phyloP scores from a whole-genome alignment of 2,888 invertebrate genomes.

The Catocala fraxini region DNA sequence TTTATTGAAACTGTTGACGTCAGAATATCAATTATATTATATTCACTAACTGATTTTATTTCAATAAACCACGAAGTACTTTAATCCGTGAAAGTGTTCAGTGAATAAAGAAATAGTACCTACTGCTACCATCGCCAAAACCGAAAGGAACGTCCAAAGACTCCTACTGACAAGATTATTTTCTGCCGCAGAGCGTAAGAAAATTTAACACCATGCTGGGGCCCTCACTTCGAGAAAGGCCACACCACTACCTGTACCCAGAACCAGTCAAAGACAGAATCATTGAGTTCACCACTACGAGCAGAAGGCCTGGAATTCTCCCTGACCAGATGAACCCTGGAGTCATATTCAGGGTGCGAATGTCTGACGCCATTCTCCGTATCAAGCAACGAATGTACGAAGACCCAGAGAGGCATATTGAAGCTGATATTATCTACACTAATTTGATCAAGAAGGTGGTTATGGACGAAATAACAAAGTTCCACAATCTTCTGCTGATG shows the following conservation, averaged over 20 bases:
- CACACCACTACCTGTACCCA: slow-evolving; percentile 80
- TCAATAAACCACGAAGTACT: too few species aligned
- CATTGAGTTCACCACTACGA: slow-evolving; percentile 73
- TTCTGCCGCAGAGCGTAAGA: slow-evolving; percentile 69
- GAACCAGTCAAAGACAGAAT: slow-evolving; percentile 78
- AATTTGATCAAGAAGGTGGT: slow-evolving; percentile 82
- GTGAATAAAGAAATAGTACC: not conserved
- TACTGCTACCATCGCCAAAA: not conserved
- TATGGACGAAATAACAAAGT: slow-evolving; percentile 82
- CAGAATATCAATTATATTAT: too few species aligned
- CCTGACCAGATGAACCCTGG: slow-evolving; percentile 84
- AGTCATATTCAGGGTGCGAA: slow-evolving; percentile 79
- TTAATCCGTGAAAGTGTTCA: not conserved
- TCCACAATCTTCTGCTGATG: slow-evolving; percentile 79
- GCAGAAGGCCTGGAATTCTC: slow-evolving; percentile 74
- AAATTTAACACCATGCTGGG: slow-evolving; percentile 71
- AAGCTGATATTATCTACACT: slow-evolving; percentile 82
- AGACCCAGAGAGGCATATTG: slow-evolving; percentile 80
- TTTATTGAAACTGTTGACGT: too few species aligned
- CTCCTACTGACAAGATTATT: slow-evolving; percentile 49
- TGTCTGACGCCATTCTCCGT: slow-evolving; percentile 81
- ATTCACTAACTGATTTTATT: too few species aligned
- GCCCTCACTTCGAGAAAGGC: slow-evolving; percentile 76
- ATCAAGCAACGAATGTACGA: slow-evolving; percentile 84
- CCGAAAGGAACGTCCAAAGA: not conserved